Percentiles rank a stretch among this genome's conserved stretches.
phyloP scores from a whole-genome alignment of 1,140 invertebrate genomes.

The Ceratitis capitata region DNA sequence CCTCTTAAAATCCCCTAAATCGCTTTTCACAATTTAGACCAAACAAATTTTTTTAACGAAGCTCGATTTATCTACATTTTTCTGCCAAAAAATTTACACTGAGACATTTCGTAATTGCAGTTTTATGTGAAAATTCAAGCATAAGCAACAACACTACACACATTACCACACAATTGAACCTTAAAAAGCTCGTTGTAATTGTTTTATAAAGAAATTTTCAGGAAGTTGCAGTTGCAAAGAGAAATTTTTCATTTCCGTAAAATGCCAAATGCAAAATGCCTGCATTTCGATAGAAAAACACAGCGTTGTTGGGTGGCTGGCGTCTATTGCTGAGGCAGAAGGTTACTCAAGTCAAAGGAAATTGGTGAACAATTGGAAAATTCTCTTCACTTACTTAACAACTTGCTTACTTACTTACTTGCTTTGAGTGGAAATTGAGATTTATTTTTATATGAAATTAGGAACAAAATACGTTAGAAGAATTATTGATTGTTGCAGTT shows the following conservation, averaged over 20 bases:
- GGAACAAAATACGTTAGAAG: too few species aligned
- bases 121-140: neutral
- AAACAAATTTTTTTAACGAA: too few species aligned
- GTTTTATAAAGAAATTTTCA: neutral
- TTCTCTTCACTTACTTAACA: too few species aligned
- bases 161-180: neutral
- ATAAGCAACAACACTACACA: neutral
- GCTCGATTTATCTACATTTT: too few species aligned
- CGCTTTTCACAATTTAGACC: too few species aligned
- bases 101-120: too few species aligned
- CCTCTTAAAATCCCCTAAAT: too few species aligned
- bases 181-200: neutral
- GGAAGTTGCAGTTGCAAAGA: neutral
- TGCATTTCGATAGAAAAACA: neutral
- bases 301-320: neutral
- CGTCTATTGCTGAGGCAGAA: neutral
- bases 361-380: neutral
- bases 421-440: neutral
- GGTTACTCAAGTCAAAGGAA: neutral
- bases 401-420: neutral
- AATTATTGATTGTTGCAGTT: too few species aligned
- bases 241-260: neutral
- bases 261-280: neutral
- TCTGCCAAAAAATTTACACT: too few species aligned
- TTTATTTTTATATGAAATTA: neutral